phyloP scores from a whole-genome alignment of 35 echinoderm and acorn worm genomes.

The Amphiura filiformis region DNA sequence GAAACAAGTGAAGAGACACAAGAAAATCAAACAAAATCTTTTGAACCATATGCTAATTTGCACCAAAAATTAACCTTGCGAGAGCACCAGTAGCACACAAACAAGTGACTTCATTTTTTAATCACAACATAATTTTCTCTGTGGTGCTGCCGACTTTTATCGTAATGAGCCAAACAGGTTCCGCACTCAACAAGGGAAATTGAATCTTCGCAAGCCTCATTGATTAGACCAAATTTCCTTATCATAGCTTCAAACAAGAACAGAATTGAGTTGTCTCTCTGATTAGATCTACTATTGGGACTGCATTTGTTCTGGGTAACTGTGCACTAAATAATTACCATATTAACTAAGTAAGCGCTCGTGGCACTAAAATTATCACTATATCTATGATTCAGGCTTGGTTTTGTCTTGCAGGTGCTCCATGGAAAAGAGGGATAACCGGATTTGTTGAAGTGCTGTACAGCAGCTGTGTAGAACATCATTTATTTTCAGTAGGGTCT shows the following conservation, averaged over 20 bases:
- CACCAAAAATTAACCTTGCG: neutral
- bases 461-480: no score
- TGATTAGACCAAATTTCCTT: slow-evolving; percentile 7
- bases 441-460: no score
- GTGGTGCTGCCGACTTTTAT: neutral
- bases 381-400: no score
- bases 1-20: neutral
- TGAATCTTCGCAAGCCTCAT: neutral
- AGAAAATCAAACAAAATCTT: neutral
- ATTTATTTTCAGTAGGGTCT: no score
- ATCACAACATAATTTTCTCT: neutral
- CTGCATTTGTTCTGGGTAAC: no score
- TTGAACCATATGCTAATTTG: neutral
- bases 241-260: neutral
- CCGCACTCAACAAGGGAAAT: slow-evolving; percentile 13
- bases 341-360: no score
- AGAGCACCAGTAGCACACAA: neutral
- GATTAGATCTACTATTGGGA: no score
- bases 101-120: neutral
- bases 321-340: no score
- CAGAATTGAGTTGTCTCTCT: neutral
- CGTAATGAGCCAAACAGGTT: neutral
- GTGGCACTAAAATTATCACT: no score
- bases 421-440: no score
- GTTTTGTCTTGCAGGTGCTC: no score